phyloP scores from a whole-genome alignment of 2,113 vertebrate species.

The Jacana jacana region DNA sequence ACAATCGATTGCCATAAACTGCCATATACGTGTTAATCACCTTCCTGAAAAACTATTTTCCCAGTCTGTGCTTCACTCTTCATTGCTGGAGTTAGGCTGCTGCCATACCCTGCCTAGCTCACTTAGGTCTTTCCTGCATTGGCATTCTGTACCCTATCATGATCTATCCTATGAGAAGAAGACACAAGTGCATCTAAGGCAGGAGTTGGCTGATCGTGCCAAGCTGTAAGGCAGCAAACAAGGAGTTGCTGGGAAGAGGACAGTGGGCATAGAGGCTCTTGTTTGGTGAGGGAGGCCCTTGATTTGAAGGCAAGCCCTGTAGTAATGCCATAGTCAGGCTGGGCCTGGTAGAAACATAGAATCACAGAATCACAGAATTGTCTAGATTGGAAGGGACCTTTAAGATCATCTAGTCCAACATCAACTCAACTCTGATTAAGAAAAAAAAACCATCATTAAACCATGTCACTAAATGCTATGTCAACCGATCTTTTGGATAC shows the following conservation, averaged over 20 bases:
- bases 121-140: accelerated
- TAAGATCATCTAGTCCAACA: too few species aligned
- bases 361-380: too few species aligned
- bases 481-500: too few species aligned
- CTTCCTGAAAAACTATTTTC: background rate
- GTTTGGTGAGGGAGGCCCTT: background rate
- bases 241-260: background rate
- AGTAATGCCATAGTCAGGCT: background rate
- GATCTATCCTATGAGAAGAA: background rate
- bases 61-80: accelerated
- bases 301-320: background rate
- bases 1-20: accelerated
- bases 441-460: too few species aligned
- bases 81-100: background rate
- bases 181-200: background rate
- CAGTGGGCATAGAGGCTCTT: background rate
- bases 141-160: background rate
- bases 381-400: too few species aligned
- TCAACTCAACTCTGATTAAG: too few species aligned
- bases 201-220: background rate
- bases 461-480: too few species aligned
- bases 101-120: background rate
- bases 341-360: background rate
- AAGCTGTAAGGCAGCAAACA: background rate
- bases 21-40: accelerated